Conservation (phyloP, 2,888 invertebrate species). For the Oscheius onirici region DNA sequence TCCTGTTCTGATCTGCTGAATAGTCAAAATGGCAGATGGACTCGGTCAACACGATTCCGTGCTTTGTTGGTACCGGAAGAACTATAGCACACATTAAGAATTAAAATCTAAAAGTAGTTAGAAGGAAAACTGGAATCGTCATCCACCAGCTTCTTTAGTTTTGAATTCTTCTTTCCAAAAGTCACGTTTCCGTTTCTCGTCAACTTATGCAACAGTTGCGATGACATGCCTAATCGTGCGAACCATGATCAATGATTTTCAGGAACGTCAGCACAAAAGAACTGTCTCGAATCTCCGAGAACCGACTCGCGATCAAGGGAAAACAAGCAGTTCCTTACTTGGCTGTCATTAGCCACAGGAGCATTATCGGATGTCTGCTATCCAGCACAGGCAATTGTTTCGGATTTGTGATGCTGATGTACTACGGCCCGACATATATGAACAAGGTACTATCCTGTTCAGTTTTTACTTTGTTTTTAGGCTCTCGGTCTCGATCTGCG, state of each 20-base stretch:
- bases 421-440: conserved; percentile 57
- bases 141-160: neutral
- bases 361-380: conserved; percentile 34
- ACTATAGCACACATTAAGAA: too few relatives aligned
- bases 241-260: neutral
- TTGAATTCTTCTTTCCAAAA: neutral
- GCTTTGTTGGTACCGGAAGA: too few relatives aligned
- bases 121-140: too few relatives aligned
- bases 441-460: conserved; percentile 43
- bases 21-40: too few relatives aligned
- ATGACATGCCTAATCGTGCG: too few relatives aligned
- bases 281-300: conserved; percentile 1
- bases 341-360: conserved; percentile 7
- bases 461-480: conserved; percentile 19
- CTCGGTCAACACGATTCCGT: neutral
- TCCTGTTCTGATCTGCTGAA: too few relatives aligned
- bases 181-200: neutral
- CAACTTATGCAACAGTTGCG: too few relatives aligned
- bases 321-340: conserved; percentile 15
- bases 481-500: conserved; percentile 48
- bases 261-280: conserved; percentile 23
- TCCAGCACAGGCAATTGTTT: conserved; percentile 48
- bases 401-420: conserved; percentile 50
- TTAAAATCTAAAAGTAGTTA: too few relatives aligned
- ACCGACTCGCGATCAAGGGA: neutral